Conservation (phyloP, 2,888 invertebrate genomes). For the Coenonympha arcania region DNA sequence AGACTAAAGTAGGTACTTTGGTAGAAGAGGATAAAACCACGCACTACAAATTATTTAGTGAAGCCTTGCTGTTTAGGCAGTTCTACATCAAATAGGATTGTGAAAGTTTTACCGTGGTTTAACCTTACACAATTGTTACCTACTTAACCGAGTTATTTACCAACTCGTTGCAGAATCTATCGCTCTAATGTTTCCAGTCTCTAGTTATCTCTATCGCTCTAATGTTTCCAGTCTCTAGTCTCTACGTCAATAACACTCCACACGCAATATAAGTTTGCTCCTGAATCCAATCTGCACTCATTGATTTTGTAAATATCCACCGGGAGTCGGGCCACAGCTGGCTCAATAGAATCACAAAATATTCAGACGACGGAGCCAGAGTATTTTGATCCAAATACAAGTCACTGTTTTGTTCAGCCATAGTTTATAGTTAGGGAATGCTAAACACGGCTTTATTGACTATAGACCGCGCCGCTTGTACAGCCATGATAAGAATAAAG, state of each 20-base stretch:
- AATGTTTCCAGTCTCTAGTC: slow-evolving; percentile 1
- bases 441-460: slow-evolving; percentile 31
- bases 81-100: too few relatives aligned
- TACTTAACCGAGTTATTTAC: too few relatives aligned
- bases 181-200: slow-evolving; percentile 1
- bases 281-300: slow-evolving; percentile 25
- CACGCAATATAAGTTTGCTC: slow-evolving; percentile 17
- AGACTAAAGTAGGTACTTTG: too few relatives aligned
- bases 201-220: too few relatives aligned
- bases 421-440: slow-evolving; percentile 11
- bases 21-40: too few relatives aligned
- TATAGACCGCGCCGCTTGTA: slow-evolving; percentile 33
- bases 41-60: too few relatives aligned
- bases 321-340: slow-evolving; percentile 26
- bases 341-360: slow-evolving; percentile 27
- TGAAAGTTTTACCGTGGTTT: too few relatives aligned
- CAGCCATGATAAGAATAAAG: slow-evolving; percentile 39
- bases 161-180: too few relatives aligned
- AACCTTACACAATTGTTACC: too few relatives aligned
- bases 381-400: slow-evolving; percentile 39
- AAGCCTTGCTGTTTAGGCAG: too few relatives aligned
- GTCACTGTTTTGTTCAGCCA: slow-evolving; percentile 33
- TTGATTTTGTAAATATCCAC: slow-evolving; percentile 30
- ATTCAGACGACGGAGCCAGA: slow-evolving; percentile 27
- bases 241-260: slow-evolving; percentile 10